Base-by-base conservation (phyloP, 2,113 vertebrate species). In the Oreochromis aureus region DNA sequence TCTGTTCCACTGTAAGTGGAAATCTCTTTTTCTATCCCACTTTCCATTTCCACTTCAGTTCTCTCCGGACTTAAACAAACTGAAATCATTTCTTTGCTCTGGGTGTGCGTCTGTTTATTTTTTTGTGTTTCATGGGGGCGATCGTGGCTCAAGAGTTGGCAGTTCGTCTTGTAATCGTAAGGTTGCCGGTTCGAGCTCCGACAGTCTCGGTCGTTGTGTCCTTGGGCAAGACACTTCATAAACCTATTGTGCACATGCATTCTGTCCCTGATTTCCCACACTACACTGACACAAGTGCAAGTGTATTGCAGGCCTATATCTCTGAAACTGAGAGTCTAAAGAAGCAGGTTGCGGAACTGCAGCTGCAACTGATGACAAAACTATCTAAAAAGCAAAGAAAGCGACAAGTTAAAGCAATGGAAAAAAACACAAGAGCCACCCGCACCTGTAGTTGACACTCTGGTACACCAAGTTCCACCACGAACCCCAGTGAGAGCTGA, bases 191-290 rank as follows among this genome's bases (percentile, higher is more conserved):
- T 54, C 2, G 3, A 54, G 1, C 19, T 6, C 3, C 1, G 18
- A 53, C 8, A n/a, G 18, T 54, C 0, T 54, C 0, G 1, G 19
- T 54, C 1, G 3, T 53, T 32, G 30, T 32, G 30, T 32, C 30
- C 30, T 32, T 32, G 30, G 30, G 30, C 5, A 32, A 32, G 5
- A 32, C 30, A 32, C 30, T 32, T 32, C 30, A 32, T 24, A 24
- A 39, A 15, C 18, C 11, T 1, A 9, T 24, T 6, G 27, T 2
- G 1, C 41, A 66, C 2, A 7, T 34, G 2, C 58, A 66, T 3
- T 58, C 34, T 44, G 36, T 39, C 2, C 6, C 30, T 55, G 78
- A 36, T 1, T 34, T 34, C 9, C n/a, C 78, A 39, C 2, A 8
- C 1, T 1, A 8, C 18, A 13, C 5, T 36, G 32, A 55, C 22